A percentile compares a stretch with the other conserved stretches of the same genome.
phyloP scores from a whole-genome alignment of 2,797 vertebrate genomes.

The Schizopygopsis pylzovi region DNA sequence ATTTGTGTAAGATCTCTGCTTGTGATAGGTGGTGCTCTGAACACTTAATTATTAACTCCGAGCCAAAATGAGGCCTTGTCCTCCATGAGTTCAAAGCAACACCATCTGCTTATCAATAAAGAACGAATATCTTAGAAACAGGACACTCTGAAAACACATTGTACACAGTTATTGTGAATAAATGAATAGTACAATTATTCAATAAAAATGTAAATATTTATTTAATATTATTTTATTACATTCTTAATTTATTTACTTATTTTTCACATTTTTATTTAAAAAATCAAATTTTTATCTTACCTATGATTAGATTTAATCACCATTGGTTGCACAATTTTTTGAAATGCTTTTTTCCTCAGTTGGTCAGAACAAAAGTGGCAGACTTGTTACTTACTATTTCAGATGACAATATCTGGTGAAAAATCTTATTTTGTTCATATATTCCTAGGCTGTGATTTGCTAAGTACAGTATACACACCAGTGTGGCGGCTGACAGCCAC shows the following conservation, averaged over 20 bases:
- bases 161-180: background rate
- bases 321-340: background rate
- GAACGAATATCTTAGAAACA: background rate
- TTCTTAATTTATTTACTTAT: background rate
- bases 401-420: background rate
- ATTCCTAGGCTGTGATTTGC: background rate
- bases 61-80: background rate
- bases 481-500: background rate
- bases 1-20: conserved; percentile 27
- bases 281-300: too few species aligned
- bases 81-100: background rate
- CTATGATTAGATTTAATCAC: background rate
- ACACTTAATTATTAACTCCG: conserved; percentile 36
- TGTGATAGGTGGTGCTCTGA: conserved; percentile 35
- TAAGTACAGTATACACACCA: background rate
- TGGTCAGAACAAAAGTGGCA: background rate
- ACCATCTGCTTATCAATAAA: conserved; percentile 26
- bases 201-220: background rate
- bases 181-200: background rate
- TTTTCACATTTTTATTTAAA: background rate
- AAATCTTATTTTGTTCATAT: background rate
- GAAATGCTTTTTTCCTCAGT: background rate
- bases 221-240: background rate
- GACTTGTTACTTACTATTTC: background rate
- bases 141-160: background rate